phyloP scores from a whole-genome alignment of 2,888 invertebrate genomes.

The Lycophotia porphyrea region DNA sequence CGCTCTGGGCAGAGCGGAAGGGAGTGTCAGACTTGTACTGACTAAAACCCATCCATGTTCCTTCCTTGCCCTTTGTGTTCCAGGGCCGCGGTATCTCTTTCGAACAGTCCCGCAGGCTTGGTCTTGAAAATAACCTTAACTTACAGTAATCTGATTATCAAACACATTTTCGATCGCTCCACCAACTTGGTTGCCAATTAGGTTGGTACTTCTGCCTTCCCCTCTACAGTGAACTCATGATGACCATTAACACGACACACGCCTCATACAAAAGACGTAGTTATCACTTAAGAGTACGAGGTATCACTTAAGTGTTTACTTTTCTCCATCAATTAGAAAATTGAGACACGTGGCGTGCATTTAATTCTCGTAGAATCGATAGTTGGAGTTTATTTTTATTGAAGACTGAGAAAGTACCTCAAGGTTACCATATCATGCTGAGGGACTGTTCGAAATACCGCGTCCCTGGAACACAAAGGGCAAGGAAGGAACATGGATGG shows the following conservation, averaged over 20 bases:
- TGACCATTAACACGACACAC: constrained; percentile 9
- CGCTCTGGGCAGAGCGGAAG: too few relatives aligned
- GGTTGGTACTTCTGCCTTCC: constrained; percentile 13
- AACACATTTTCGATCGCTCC: background rate
- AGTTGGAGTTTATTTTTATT: constrained; percentile 12
- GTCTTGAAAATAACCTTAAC: too few relatives aligned
- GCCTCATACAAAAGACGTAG: constrained; percentile 31
- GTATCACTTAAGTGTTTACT: constrained; percentile 41
- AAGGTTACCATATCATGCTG: too few relatives aligned
- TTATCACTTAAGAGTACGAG: constrained; percentile 11
- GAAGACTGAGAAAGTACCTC: background rate
- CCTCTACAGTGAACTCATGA: background rate
- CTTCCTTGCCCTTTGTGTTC: too few relatives aligned
- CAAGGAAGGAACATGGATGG: too few relatives aligned
- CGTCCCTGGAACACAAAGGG: too few relatives aligned
- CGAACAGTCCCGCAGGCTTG: too few relatives aligned
- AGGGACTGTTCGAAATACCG: too few relatives aligned
- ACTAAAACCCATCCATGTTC: too few relatives aligned
- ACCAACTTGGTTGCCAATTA: background rate
- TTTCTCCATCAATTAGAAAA: constrained; percentile 57
- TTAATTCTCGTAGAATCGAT: constrained; percentile 18
- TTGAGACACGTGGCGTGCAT: constrained; percentile 52
- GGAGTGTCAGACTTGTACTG: too few relatives aligned
- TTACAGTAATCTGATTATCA: too few relatives aligned
- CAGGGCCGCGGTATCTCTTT: too few relatives aligned